These are phyloP conservation scores for Chrysodeixis includens DNA, from an alignment of 2,888 invertebrate species.

Conservation along the genomic window DNA sequence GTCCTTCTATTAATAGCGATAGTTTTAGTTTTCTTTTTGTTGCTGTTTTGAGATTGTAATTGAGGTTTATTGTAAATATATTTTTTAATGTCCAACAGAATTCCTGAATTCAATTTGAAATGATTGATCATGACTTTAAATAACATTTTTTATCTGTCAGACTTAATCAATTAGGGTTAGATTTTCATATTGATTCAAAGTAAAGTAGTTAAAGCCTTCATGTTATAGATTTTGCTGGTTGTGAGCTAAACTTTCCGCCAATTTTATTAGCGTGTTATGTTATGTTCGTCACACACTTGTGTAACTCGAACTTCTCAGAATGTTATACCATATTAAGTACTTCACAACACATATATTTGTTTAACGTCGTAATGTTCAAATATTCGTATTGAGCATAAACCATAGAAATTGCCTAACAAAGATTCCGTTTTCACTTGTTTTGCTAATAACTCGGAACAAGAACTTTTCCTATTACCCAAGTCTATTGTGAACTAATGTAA, in stretches of 20 bases:
- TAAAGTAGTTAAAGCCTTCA: not conserved
- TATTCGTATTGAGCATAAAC: conserved; percentile 14
- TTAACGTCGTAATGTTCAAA: conserved; percentile 5
- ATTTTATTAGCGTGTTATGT: not conserved
- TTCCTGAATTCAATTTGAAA: no score
- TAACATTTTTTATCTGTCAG: no score
- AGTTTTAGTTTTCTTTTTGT: not conserved
- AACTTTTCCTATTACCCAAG: conserved; percentile 28
- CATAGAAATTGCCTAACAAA: conserved; percentile 11
- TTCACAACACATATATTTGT: not conserved
- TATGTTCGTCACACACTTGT: not conserved
- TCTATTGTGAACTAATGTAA: conserved; percentile 31
- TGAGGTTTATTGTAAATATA: not conserved
- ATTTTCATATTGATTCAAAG: no score
- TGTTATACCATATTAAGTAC: not conserved
- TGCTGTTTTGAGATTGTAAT: no score
- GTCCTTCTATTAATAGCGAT: conserved; percentile 7
- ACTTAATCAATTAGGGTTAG: no score
- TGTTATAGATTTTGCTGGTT: no score
- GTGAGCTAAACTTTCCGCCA: not conserved
- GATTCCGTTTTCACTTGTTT: conserved; percentile 23
- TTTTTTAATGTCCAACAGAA: no score
- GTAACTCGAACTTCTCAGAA: not conserved
- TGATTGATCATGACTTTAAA: no score
- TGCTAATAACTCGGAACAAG: conserved; percentile 20